Evolutionary conservation across 1,140 invertebrate species (phyloP).

Genomic region (Nymphalis io): DNA sequence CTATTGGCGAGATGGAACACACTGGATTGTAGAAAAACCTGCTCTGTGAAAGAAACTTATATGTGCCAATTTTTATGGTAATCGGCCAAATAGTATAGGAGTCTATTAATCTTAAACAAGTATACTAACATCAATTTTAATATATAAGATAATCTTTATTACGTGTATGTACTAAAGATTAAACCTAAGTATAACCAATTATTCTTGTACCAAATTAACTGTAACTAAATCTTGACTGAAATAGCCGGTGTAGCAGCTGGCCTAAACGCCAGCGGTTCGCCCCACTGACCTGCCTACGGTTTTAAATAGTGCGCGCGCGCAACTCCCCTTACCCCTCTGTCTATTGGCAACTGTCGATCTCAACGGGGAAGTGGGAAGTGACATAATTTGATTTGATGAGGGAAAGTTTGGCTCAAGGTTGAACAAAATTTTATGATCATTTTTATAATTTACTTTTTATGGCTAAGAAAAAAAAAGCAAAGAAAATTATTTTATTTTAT

Average conservation of each 20-base stretch:
- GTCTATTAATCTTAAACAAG: too few relatives aligned
- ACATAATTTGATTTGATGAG: constrained; percentile 36
- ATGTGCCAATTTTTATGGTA: too few relatives aligned
- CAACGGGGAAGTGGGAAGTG: constrained; percentile 30
- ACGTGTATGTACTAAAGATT: not conserved
- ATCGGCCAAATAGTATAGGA: too few relatives aligned
- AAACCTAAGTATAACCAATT: constrained; percentile 24
- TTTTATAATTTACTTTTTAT: not conserved
- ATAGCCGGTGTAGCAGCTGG: constrained; percentile 53
- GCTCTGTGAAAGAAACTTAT: too few relatives aligned
- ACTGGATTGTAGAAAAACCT: too few relatives aligned
- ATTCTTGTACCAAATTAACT: constrained; percentile 30
- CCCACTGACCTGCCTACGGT: constrained; percentile 67
- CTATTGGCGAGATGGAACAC: too few relatives aligned
- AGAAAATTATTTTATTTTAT: too few relatives aligned
- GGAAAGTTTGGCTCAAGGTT: constrained; percentile 35
- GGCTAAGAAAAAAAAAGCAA: too few relatives aligned
- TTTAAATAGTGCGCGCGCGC: constrained; percentile 62
- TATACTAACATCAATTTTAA: too few relatives aligned
- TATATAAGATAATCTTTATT: too few relatives aligned
- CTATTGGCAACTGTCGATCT: constrained; percentile 50
- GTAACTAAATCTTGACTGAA: constrained; percentile 49
- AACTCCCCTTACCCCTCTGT: constrained; percentile 18
- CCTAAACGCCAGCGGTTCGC: constrained; percentile 38
- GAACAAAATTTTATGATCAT: constrained; percentile 4